These are phyloP conservation scores for Cheirogaleus major DNA, from an alignment of 2,797 vertebrate species.

Conservation along the genomic window DNA sequence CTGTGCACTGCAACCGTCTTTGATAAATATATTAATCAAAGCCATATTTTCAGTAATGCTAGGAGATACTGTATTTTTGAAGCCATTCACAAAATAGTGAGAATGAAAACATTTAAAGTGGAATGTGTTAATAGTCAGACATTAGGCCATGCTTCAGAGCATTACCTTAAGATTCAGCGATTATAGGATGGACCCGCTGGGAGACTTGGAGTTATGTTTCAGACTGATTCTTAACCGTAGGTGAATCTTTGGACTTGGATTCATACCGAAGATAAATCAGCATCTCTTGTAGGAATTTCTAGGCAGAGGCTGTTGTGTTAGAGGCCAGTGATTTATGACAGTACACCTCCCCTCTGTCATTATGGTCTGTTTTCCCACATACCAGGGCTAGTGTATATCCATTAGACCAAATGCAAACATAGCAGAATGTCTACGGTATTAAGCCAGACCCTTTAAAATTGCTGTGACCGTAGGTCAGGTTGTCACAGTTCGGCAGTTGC, in stretches of 20 bases:
- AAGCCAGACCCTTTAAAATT: not conserved
- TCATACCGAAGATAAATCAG: not conserved
- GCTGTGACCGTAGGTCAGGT: not conserved
- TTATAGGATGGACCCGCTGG: too few relatives aligned
- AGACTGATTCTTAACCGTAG: not conserved
- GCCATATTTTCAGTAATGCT: not conserved
- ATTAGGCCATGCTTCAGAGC: not conserved
- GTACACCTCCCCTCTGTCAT: not conserved
- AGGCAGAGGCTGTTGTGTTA: not conserved
- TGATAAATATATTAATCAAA: not conserved
- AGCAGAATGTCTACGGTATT: not conserved
- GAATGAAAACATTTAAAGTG: not conserved
- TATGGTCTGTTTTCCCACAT: not conserved
- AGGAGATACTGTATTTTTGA: not conserved
- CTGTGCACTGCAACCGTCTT: not conserved
- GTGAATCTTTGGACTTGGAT: not conserved
- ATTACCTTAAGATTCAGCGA: accelerated
- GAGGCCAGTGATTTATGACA: not conserved
- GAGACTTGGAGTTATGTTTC: accelerated
- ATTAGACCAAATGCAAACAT: not conserved
- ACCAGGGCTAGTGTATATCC: not conserved
- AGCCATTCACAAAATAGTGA: not conserved
- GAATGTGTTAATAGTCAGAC: not conserved
- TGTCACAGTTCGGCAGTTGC: not conserved
- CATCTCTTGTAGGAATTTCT: not conserved